Evolutionary conservation across 1,140 invertebrate species (phyloP), one percentile per base, ranked within the genome.

Genomic region (Drosophila lacertosa): DNA sequence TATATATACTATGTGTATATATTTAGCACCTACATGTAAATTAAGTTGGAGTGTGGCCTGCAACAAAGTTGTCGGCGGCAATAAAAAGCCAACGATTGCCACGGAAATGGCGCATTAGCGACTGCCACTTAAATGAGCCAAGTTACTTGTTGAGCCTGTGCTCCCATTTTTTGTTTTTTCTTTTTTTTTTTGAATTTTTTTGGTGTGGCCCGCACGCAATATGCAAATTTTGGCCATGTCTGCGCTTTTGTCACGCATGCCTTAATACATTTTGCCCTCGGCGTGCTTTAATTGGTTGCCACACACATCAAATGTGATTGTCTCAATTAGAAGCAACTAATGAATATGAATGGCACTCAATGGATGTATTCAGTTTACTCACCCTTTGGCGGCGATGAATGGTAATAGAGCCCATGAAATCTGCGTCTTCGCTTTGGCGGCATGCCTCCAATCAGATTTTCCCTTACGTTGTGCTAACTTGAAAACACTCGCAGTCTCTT

Each of bases 321-420:
- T 47, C 42, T 74, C 74, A 88, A 88, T 84, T 84, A 80, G 64
- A 44, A 45, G 45, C 55, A 64, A 67, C 69, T 62, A 68, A 73
- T 67, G 65, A 58, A 69, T 57, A 66, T 62, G 58, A 81, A 80
- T 73, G 53, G 58, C 29, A 10, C 42, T 50, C 22, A 35, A 48
- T 35, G 40, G 44, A 59, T 50, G 22, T 20, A 53, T 53, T 15
- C 18, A 37, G 24, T 47, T 35, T 10, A 84, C 91, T 91, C 83
- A 93, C 93, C 92, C 91, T 92, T 92, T 18, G 93, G 93, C 15
- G 93, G 92, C 68, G 92, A 93, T 50, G 93, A 93, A 80, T 93
- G 93, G 60, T 93, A 92, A 50, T 93, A 93, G 5, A 93, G 89
- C 44, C 93, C 93, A 89, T 93, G 91, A 60, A 90, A 90, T 60